A percentile compares a stretch with the other conserved stretches of the same genome.
Evolutionary conservation across 2,888 invertebrate species (phyloP).

Genomic region (Agrotis exclamationis): DNA sequence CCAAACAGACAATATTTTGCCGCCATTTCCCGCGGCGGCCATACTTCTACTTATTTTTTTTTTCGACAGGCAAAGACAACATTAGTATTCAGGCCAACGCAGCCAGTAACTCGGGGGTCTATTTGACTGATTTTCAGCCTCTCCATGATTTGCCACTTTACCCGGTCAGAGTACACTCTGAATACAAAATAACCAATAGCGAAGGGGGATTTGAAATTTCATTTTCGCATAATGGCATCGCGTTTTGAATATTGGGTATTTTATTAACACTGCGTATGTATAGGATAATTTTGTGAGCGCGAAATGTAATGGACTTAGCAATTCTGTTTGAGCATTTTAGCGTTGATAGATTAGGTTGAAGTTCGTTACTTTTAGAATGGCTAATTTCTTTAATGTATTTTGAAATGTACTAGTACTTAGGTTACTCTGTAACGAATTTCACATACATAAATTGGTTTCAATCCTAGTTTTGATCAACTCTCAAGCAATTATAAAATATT

Average conservation of each 20-base stretch:
- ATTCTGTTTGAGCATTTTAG: constrained; percentile 57
- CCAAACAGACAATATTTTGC: constrained; percentile 51
- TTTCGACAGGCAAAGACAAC: constrained; percentile 70
- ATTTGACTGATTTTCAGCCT: constrained; percentile 91
- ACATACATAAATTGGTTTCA: no score
- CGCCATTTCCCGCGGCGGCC: constrained; percentile 60
- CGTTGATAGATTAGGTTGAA: constrained; percentile 41
- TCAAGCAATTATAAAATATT: no score
- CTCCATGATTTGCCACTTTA: constrained; percentile 91
- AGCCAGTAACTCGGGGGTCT: constrained; percentile 87
- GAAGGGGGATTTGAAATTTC: constrained; percentile 85
- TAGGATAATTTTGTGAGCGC: constrained; percentile 59
- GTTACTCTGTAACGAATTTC: neutral
- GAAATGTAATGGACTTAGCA: constrained; percentile 60
- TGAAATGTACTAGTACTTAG: neutral
- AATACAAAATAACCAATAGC: constrained; percentile 85
- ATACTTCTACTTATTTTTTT: constrained; percentile 65
- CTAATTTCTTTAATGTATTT: constrained; percentile 3
- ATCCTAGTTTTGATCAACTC: no score
- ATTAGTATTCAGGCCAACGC: constrained; percentile 81
- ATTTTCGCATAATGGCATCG: constrained; percentile 86
- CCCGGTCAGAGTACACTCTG: constrained; percentile 86
- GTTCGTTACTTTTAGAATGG: constrained; percentile 22
- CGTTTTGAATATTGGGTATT: constrained; percentile 84
- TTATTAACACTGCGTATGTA: constrained; percentile 71